Evolutionary conservation across 1,140 invertebrate species (phyloP).

Genomic region (Dufourea novaeangliae): DNA sequence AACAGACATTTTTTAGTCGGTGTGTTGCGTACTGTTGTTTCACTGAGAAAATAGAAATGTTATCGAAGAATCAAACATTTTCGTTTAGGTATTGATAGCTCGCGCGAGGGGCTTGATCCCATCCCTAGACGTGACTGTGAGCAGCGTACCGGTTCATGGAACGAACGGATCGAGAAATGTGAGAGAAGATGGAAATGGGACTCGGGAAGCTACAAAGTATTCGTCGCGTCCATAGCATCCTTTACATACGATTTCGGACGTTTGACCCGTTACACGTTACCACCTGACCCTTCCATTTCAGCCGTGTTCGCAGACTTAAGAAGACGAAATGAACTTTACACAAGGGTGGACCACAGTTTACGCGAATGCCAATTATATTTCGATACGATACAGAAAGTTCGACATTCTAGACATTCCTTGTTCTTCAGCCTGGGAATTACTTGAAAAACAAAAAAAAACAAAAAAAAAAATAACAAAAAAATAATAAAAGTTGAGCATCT

Average conservation of each 20-base stretch:
- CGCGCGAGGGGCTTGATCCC: conserved; percentile 39
- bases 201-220: conserved; percentile 56
- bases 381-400: conserved; percentile 27
- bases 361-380: conserved; percentile 35
- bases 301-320: not conserved
- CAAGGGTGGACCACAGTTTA: conserved; percentile 27
- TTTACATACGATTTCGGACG: conserved; percentile 2
- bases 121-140: conserved; percentile 59
- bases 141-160: conserved; percentile 67
- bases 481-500: conserved; percentile 11
- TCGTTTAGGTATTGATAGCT: conserved; percentile 39
- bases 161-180: conserved; percentile 61
- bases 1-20: conserved; percentile 26
- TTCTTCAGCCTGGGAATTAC: conserved; percentile 29
- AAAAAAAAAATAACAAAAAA: conserved; percentile 20
- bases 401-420: conserved; percentile 38
- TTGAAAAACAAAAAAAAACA: conserved; percentile 23
- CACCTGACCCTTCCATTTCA: conserved; percentile 22
- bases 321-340: not conserved
- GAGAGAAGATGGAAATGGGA: conserved; percentile 58
- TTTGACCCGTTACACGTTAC: conserved; percentile 3
- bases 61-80: conserved; percentile 45
- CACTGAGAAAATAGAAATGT: not conserved
- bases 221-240: conserved; percentile 52
- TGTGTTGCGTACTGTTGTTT: conserved; percentile 1